phyloP scores from a whole-genome alignment of 2,113 vertebrate species.

The Prunella fulvescens region DNA sequence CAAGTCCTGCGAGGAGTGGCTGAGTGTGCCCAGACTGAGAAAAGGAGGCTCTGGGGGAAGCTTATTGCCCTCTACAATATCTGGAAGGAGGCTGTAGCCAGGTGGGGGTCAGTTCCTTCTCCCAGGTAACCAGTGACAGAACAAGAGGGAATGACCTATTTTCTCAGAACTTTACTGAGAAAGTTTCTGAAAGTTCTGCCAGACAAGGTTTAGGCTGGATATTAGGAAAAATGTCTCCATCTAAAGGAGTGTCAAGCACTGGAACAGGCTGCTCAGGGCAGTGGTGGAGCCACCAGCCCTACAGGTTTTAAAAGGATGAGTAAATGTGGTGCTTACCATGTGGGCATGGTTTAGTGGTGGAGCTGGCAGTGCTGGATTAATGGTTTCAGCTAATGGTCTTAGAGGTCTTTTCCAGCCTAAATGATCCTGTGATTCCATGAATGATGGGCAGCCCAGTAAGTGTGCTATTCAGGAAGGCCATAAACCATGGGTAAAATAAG shows the following conservation, averaged over 20 bases:
- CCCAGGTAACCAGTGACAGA: neutral
- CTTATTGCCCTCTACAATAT: no score
- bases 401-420: neutral
- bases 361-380: neutral
- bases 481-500: neutral
- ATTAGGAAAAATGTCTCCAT: neutral
- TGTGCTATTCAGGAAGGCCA: neutral
- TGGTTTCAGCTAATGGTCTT: accelerated
- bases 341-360: neutral
- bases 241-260: neutral
- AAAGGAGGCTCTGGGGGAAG: neutral
- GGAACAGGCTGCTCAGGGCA: neutral
- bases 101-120: neutral
- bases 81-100: neutral
- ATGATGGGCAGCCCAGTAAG: neutral
- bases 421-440: neutral
- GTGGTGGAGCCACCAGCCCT: neutral
- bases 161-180: no score
- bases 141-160: neutral
- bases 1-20: neutral
- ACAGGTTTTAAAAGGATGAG: neutral
- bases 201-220: neutral
- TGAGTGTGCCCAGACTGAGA: neutral
- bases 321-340: neutral
- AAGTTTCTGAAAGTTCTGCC: neutral